Conservation (phyloP, 2,888 invertebrate species). For the Zygothrica quintamaculata region DNA sequence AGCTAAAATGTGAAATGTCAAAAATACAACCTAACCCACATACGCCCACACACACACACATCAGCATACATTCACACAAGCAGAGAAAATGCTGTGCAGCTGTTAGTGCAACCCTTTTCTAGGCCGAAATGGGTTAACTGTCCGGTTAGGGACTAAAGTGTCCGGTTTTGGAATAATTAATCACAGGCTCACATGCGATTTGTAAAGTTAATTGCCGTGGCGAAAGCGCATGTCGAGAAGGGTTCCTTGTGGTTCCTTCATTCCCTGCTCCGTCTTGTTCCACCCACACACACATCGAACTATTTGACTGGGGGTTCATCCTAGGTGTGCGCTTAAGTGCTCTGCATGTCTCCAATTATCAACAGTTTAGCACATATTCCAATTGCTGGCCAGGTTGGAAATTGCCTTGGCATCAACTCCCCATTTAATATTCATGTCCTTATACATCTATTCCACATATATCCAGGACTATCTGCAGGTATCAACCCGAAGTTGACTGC, state of each 20-base stretch:
- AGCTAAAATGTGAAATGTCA: conserved; percentile 70
- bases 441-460: not conserved
- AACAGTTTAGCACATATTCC: conserved; percentile 74
- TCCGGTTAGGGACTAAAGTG: conserved; percentile 55
- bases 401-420: conserved; percentile 13
- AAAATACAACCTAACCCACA: conserved; percentile 52
- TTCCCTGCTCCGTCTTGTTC: too few species aligned
- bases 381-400: conserved; percentile 18
- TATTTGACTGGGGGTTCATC: not conserved
- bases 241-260: conserved; percentile 21
- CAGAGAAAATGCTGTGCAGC: conserved; percentile 45
- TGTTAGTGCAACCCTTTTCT: conserved; percentile 71
- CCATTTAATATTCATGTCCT: conserved; percentile 59
- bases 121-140: conserved; percentile 76
- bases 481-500: conserved; percentile 49
- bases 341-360: conserved; percentile 72
- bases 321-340: conserved; percentile 62
- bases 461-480: conserved; percentile 39
- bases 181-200: conserved; percentile 82
- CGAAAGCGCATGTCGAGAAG: conserved; percentile 65
- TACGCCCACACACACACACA: conserved; percentile 16
- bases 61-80: conserved; percentile 1
- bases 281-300: not conserved
- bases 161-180: conserved; percentile 83
- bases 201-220: conserved; percentile 81